Evolutionary conservation across 2,888 invertebrate genomes (phyloP).

Genomic region (Sphinx pinastri): DNA sequence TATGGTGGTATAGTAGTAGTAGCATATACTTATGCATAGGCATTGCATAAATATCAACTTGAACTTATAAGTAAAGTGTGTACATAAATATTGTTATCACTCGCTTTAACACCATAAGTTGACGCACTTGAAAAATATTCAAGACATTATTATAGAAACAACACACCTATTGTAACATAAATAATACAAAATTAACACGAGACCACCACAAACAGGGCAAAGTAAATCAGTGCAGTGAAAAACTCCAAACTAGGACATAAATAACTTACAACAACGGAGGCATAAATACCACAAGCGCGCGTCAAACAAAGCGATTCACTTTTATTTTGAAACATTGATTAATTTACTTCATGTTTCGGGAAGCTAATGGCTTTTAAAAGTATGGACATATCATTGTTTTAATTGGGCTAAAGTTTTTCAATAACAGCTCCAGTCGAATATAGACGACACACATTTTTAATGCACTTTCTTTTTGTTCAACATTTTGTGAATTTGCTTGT

Average conservation of each 20-base stretch:
- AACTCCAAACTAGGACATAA: constrained; percentile 12
- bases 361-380: constrained; percentile 11
- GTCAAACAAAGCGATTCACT: constrained; percentile 14
- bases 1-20: too few relatives aligned
- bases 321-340: constrained; percentile 20
- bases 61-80: too few relatives aligned
- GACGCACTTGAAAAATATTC: background rate
- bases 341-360: background rate
- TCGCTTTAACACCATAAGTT: too few relatives aligned
- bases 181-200: constrained; percentile 7
- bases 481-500: too few relatives aligned
- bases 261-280: constrained; percentile 11
- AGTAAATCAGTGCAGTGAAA: constrained; percentile 6
- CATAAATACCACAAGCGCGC: constrained; percentile 10
- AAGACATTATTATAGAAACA: background rate
- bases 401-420: background rate
- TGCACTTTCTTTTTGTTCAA: background rate
- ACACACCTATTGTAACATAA: background rate
- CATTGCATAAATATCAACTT: too few relatives aligned
- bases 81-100: too few relatives aligned
- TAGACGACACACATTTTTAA: background rate
- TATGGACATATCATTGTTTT: background rate
- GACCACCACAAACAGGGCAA: background rate
- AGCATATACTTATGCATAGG: too few relatives aligned
- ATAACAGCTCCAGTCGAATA: background rate